Evolutionary conservation across 2,888 invertebrate genomes (phyloP).

Genomic region (Polymixis flavicincta): DNA sequence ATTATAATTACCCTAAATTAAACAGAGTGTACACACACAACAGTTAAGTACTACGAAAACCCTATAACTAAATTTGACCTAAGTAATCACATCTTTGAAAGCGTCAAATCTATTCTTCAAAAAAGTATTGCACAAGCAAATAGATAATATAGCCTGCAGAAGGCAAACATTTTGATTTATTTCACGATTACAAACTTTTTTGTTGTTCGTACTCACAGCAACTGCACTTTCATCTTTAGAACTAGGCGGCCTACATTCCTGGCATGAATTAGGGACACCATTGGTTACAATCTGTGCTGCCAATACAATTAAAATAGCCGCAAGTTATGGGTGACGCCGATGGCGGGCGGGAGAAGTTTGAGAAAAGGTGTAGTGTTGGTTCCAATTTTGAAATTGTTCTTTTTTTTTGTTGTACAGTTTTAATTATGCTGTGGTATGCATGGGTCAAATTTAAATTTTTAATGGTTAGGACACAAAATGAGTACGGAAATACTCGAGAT

Average conservation of each 20-base stretch:
- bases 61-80: no score
- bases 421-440: neutral
- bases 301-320: conserved; percentile 43
- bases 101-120: no score
- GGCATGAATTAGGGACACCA: conserved; percentile 51
- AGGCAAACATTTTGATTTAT: neutral
- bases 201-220: conserved; percentile 16
- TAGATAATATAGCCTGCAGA: neutral
- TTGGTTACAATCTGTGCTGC: conserved; percentile 48
- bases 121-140: neutral
- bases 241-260: conserved; percentile 57
- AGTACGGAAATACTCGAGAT: neutral
- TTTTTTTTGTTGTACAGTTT: neutral
- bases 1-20: neutral
- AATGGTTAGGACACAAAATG: neutral
- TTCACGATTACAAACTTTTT: neutral
- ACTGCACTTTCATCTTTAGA: conserved; percentile 57
- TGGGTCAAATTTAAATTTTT: neutral
- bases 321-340: conserved; percentile 32
- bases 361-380: neutral
- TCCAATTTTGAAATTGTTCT: conserved; percentile 7
- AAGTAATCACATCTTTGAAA: neutral
- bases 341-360: conserved; percentile 26
- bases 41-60: neutral
- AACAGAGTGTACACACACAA: neutral